Evolutionary conservation across 1,140 invertebrate genomes (phyloP).

Genomic region (Leucophenga varia): DNA sequence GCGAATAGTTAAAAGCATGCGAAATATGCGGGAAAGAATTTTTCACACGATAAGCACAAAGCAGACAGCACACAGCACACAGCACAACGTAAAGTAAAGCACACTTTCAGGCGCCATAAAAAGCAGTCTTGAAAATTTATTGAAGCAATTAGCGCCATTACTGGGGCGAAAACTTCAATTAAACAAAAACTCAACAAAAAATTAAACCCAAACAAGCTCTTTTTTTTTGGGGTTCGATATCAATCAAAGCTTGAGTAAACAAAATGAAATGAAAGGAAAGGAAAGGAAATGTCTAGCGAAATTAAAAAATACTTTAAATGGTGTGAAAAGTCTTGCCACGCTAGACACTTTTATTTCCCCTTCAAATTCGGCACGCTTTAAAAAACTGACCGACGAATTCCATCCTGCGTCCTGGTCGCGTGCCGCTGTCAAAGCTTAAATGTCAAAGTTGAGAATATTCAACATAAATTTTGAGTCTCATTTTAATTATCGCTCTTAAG

Average conservation of each 20-base stretch:
- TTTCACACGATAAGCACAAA: conserved; percentile 17
- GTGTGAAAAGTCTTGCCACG: too few species aligned
- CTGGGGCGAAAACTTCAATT: conserved; percentile 21
- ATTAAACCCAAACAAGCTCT: conserved; percentile 26
- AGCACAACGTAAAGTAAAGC: too few species aligned
- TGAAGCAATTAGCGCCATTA: conserved; percentile 43
- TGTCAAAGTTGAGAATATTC: conserved; percentile 17
- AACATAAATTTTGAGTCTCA: conserved; percentile 43
- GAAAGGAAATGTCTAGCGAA: too few species aligned
- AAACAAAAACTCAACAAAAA: conserved; percentile 2
- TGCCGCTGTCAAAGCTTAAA: conserved; percentile 17
- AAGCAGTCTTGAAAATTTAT: conserved; percentile 29
- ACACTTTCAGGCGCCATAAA: too few species aligned
- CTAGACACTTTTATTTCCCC: too few species aligned
- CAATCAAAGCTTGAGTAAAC: conserved; percentile 35
- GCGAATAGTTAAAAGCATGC: conserved; percentile 2
- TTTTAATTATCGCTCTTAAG: conserved; percentile 47
- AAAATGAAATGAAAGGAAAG: conserved; percentile 8
- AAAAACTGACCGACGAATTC: too few species aligned
- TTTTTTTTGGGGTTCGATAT: too few species aligned
- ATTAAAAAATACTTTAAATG: too few species aligned
- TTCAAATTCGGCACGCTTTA: too few species aligned
- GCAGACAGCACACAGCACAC: conserved; percentile 2
- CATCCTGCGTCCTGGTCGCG: conserved; percentile 38
- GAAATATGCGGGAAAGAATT: conserved; percentile 24